These are phyloP conservation scores for Petroica traversi DNA, from an alignment of 2,113 vertebrate genomes.

Conservation along the genomic window DNA sequence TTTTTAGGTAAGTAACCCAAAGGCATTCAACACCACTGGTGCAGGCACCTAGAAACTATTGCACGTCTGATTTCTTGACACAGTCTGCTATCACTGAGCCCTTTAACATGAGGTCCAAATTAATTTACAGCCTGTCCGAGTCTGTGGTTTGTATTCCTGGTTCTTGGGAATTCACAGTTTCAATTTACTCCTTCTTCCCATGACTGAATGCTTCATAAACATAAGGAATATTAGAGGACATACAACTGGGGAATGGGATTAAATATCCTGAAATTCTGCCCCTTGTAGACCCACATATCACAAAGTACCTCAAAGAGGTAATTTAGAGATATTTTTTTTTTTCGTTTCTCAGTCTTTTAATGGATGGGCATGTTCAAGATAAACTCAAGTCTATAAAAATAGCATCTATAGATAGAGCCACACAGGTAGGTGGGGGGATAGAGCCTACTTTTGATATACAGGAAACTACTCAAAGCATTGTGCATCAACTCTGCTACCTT, in stretches of 20 bases:
- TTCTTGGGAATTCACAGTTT: not conserved
- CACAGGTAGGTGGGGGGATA: not conserved
- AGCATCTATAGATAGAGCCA: not conserved
- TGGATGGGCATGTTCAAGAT: not conserved
- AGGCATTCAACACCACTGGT: not conserved
- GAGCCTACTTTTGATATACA: not conserved
- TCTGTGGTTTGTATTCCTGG: not conserved
- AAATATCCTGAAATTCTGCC: not conserved
- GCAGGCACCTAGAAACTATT: not conserved
- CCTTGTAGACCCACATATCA: not conserved
- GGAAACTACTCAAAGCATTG: not conserved
- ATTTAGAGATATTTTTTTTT: not conserved
- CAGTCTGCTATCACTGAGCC: not conserved
- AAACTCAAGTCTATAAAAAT: not conserved
- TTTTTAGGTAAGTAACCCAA: not conserved
- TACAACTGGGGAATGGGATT: rapidly evolving
- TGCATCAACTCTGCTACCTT: too few relatives aligned
- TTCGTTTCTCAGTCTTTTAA: not conserved
- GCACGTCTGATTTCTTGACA: not conserved
- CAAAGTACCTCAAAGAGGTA: not conserved
- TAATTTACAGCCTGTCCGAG: not conserved
- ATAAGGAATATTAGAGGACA: not conserved
- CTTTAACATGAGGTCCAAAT: not conserved
- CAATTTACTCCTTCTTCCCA: not conserved
- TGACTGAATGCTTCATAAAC: not conserved